Evolutionary conservation across 2,888 invertebrate species (phyloP).

Genomic region (Zaprionus bogoriensis): DNA sequence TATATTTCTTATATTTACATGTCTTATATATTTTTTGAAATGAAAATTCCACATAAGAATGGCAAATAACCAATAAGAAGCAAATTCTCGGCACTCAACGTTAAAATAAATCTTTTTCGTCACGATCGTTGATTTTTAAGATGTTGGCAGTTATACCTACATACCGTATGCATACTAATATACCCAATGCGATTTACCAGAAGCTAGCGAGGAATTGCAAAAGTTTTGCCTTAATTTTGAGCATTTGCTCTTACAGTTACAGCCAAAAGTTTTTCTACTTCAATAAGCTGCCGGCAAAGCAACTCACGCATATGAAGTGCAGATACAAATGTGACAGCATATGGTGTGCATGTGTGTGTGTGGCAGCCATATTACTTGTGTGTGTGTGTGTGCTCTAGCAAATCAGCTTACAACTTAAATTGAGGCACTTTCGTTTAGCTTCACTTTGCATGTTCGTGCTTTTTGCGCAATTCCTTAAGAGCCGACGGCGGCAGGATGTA

Average conservation of each 20-base stretch:
- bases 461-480: conserved; percentile 63
- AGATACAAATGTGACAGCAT: conserved; percentile 25
- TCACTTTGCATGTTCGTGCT: conserved; percentile 74
- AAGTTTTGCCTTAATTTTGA: conserved; percentile 70
- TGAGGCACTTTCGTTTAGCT: conserved; percentile 79
- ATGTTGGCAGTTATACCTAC: too few relatives aligned
- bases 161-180: not conserved
- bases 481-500: conserved; percentile 44
- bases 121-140: too few relatives aligned
- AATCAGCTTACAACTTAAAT: conserved; percentile 79
- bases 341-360: conserved; percentile 12
- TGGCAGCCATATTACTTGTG: conserved; percentile 45
- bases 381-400: conserved; percentile 53
- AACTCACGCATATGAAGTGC: conserved; percentile 35
- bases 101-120: too few relatives aligned
- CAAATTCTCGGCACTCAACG: too few relatives aligned
- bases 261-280: conserved; percentile 72
- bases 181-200: not conserved
- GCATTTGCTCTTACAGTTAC: conserved; percentile 58
- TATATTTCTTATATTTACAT: too few relatives aligned
- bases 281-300: conserved; percentile 54
- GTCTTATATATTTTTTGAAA: too few relatives aligned
- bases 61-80: too few relatives aligned
- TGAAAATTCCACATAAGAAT: too few relatives aligned
- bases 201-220: conserved; percentile 23